Conservation (phyloP, 2,113 vertebrate species). For the Mola mola region DNA sequence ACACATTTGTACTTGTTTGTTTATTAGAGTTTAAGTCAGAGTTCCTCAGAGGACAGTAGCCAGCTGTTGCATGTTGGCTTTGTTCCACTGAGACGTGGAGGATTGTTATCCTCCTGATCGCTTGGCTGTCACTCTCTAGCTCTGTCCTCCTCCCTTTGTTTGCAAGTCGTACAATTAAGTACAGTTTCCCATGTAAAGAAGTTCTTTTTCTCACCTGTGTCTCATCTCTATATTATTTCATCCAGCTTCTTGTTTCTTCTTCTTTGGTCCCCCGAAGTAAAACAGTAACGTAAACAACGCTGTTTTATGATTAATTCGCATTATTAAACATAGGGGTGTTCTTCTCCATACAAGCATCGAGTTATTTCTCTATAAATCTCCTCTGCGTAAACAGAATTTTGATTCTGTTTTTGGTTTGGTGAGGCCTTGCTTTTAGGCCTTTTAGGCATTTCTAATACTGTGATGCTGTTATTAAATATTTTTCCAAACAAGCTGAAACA, state of each 20-base stretch:
- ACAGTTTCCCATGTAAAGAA: constrained; percentile 9
- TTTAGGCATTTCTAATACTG: no score
- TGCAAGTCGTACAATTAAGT: constrained; percentile 41
- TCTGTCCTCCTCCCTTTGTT: constrained; percentile 25
- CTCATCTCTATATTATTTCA: neutral
- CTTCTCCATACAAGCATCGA: no score
- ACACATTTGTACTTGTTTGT: constrained; percentile 74
- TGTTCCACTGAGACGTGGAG: constrained; percentile 76
- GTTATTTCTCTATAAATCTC: no score
- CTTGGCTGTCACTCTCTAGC: constrained; percentile 61
- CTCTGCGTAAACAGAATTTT: no score
- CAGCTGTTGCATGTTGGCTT: constrained; percentile 85
- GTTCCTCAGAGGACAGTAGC: constrained; percentile 83
- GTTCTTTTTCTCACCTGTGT: neutral
- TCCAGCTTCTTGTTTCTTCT: neutral
- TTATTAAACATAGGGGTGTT: no score
- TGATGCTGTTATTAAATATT: no score
- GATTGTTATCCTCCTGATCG: constrained; percentile 64
- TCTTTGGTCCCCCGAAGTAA: constrained; percentile 7
- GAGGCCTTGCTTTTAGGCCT: no score
- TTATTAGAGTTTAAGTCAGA: constrained; percentile 79
- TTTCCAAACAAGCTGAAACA: neutral
- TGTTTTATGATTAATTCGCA: no score
- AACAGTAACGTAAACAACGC: no score
- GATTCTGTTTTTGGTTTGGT: no score